Evolutionary conservation across 35 echinoderm and acorn worm species (phyloP).

Genomic region (Heliocidaris tuberculata): DNA sequence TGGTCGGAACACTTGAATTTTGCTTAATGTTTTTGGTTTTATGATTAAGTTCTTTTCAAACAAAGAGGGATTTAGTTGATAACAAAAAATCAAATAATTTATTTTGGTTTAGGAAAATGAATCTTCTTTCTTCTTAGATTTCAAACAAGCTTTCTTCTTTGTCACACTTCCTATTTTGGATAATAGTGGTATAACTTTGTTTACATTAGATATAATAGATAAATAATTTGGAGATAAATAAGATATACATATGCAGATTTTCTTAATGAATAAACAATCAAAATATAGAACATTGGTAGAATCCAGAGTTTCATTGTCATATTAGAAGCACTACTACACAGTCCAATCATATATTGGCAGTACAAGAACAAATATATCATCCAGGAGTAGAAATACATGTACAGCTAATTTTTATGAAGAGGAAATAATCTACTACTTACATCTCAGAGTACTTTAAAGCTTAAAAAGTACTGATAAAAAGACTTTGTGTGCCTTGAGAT

Average conservation of each 20-base stretch:
- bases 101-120: neutral
- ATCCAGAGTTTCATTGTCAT: no score
- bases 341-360: no score
- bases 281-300: no score
- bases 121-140: neutral
- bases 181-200: neutral
- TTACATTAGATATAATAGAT: neutral
- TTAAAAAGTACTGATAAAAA: neutral
- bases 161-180: neutral
- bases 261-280: neutral
- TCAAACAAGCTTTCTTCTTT: neutral
- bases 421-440: neutral
- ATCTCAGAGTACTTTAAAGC: neutral
- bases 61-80: no score
- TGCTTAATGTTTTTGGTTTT: no score
- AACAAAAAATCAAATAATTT: neutral
- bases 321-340: no score
- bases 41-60: no score
- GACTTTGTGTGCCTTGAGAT: neutral
- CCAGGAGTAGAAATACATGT: neutral
- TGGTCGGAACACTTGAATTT: no score
- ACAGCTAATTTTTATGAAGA: neutral
- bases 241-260: neutral
- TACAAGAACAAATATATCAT: no score
- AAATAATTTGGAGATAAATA: conserved; percentile 8